Conservation (phyloP, 1,140 invertebrate species). For the Asbolus verrucosus region DNA sequence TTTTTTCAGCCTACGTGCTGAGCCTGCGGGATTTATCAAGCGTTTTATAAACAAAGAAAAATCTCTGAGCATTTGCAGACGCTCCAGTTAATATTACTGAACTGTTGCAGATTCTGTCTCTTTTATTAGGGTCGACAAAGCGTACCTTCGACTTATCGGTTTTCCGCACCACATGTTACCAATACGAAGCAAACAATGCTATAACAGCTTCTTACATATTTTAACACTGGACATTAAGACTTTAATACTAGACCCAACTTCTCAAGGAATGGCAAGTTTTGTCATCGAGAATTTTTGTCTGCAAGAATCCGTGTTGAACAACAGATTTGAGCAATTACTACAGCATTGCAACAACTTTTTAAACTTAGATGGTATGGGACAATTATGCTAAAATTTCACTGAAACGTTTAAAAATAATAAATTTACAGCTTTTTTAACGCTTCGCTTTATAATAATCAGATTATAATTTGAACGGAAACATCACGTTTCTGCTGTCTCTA, state of each 20-base stretch:
- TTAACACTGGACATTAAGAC: conserved; percentile 5
- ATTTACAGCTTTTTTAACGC: no score
- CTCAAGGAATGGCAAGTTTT: neutral
- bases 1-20: conserved; percentile 7
- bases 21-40: neutral
- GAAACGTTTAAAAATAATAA: no score
- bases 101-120: conserved; percentile 26
- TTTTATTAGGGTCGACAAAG: conserved; percentile 37
- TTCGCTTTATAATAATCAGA: no score
- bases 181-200: conserved; percentile 30
- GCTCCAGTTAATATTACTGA: conserved; percentile 11
- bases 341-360: neutral
- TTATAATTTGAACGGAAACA: no score
- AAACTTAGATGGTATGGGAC: no score
- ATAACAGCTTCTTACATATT: neutral
- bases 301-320: neutral
- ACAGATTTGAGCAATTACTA: neutral
- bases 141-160: conserved; percentile 30
- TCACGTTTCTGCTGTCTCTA: no score
- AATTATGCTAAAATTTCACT: no score
- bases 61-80: conserved; percentile 16
- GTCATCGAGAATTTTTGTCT: neutral
- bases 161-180: conserved; percentile 36
- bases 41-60: conserved; percentile 14
- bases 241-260: neutral